A percentile compares a stretch with the other conserved stretches of the same genome.
phyloP scores from a whole-genome alignment of 1,140 invertebrate species.

The Trinorchestia longiramus region DNA sequence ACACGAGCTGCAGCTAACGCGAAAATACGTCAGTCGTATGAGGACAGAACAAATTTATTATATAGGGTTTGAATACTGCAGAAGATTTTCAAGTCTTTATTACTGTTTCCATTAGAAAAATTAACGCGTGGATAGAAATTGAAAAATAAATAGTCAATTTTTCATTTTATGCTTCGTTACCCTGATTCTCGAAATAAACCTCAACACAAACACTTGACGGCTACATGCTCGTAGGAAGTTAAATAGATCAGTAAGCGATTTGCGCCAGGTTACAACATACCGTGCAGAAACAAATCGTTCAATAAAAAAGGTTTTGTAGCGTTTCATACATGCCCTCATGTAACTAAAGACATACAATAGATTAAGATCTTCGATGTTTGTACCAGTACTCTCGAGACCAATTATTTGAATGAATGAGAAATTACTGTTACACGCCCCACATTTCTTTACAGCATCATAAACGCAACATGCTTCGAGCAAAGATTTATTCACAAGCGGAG shows the following conservation, averaged over 20 bases:
- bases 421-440: too few relatives aligned
- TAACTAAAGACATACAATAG: too few relatives aligned
- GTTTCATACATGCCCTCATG: too few relatives aligned
- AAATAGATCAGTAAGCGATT: not conserved
- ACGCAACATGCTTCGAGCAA: not conserved
- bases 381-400: too few relatives aligned
- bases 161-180: not conserved
- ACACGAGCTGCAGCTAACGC: not conserved
- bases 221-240: too few relatives aligned
- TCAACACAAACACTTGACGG: too few relatives aligned
- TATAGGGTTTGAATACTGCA: not conserved
- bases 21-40: not conserved
- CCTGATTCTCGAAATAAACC: not conserved
- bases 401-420: too few relatives aligned
- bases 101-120: not conserved
- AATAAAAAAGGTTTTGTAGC: too few relatives aligned
- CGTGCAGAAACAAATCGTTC: too few relatives aligned
- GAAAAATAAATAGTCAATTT: not conserved
- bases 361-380: too few relatives aligned
- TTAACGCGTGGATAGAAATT: not conserved
- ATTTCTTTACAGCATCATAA: too few relatives aligned
- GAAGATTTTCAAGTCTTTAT: not conserved
- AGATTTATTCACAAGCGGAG: not conserved
- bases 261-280: not conserved
- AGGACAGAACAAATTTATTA: not conserved